Percentiles rank a stretch among this genome's conserved stretches.
These are phyloP conservation scores for Meteorus sp. DNA, from an alignment of 1,140 invertebrate genomes.

Conservation along the genomic window DNA sequence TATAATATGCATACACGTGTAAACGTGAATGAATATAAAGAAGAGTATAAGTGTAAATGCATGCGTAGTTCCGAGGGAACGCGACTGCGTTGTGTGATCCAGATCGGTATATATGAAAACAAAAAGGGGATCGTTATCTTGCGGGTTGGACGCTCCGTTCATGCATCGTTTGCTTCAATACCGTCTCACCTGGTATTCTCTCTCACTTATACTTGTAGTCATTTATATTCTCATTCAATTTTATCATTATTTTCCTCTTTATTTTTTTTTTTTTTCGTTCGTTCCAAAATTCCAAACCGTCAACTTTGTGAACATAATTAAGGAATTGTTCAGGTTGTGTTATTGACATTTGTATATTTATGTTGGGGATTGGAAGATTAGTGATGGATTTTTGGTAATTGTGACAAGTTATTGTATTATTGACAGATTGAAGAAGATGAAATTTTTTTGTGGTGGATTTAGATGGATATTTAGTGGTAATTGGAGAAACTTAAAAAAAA, in stretches of 20 bases:
- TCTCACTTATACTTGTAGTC: too few species aligned
- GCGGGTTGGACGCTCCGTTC: conserved; percentile 37
- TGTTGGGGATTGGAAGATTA: too few species aligned
- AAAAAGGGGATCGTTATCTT: conserved; percentile 46
- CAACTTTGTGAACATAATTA: too few species aligned
- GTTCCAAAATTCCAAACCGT: too few species aligned
- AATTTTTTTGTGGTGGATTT: too few species aligned
- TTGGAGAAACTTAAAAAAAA: too few species aligned
- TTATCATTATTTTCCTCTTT: conserved; percentile 11
- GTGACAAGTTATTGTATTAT: too few species aligned
- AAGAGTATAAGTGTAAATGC: conserved; percentile 20
- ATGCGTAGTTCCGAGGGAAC: conserved; percentile 35
- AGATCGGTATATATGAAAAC: conserved; percentile 42
- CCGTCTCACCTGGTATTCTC: conserved; percentile 45
- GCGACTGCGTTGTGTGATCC: conserved; percentile 42
- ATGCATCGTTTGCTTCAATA: conserved; percentile 44
- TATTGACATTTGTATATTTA: too few species aligned
- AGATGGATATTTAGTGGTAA: too few species aligned
- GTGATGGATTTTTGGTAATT: too few species aligned
- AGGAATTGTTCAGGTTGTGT: too few species aligned
- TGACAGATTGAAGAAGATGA: too few species aligned
- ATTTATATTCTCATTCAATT: conserved; percentile 23
- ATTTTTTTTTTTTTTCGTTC: conserved; percentile 11
- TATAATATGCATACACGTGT: not conserved
- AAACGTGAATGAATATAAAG: not conserved